A percentile compares a stretch with the other conserved stretches of the same genome.
These are phyloP conservation scores for Toxotes chatareus DNA, from an alignment of 2,113 vertebrate species.

Conservation along the genomic window DNA sequence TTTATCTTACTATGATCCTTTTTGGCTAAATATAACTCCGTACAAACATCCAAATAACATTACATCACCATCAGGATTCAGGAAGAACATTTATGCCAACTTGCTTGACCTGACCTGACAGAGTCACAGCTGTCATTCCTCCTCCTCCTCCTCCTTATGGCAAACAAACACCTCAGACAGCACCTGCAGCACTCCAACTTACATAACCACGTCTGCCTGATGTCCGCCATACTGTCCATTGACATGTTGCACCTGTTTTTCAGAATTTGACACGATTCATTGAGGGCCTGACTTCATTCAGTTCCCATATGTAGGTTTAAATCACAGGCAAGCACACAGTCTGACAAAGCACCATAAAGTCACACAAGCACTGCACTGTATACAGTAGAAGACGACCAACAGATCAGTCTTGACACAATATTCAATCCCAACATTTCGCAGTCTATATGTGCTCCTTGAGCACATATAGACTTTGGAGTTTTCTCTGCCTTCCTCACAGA, in stretches of 20 bases:
- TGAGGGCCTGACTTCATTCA: neutral
- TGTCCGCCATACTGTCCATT: conserved; percentile 21
- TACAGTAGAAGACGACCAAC: neutral
- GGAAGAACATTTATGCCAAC: conserved; percentile 18
- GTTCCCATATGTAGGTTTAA: too few relatives aligned
- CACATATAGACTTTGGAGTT: neutral
- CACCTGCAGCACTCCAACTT: conserved; percentile 31
- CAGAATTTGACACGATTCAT: neutral
- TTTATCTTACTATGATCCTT: neutral
- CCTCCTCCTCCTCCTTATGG: conserved; percentile 22
- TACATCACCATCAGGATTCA: conserved; percentile 14
- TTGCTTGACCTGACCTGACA: conserved; percentile 35
- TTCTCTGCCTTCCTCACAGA: conserved; percentile 5
- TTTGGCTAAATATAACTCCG: neutral
- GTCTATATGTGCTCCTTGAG: neutral
- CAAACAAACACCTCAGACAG: conserved; percentile 44
- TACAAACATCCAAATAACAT: conserved; percentile 18
- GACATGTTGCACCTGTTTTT: neutral
- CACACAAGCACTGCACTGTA: too few relatives aligned
- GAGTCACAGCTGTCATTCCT: conserved; percentile 48
- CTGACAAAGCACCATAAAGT: too few relatives aligned
- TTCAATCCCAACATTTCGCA: neutral
- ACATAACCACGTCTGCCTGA: conserved; percentile 21
- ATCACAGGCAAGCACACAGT: too few relatives aligned
- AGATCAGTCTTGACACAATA: neutral